Evolutionary conservation across 1,140 invertebrate genomes (phyloP).

Genomic region (Glossosoma conforme): DNA sequence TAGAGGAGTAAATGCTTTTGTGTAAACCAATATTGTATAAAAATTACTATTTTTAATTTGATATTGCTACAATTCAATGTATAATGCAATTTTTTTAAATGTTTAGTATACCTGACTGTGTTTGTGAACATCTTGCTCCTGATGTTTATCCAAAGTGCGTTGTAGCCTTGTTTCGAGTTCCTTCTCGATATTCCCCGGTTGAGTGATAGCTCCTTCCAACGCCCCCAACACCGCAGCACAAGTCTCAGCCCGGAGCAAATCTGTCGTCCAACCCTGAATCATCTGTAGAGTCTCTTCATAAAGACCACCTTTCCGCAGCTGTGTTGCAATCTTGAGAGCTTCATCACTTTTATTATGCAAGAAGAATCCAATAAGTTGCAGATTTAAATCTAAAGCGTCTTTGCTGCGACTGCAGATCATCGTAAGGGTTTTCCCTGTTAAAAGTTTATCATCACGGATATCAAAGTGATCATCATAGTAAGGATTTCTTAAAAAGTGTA

Average conservation of each 20-base stretch:
- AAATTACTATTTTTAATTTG: no score
- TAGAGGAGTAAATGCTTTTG: not conserved
- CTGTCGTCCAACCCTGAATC: no score
- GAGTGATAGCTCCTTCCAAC: conserved; percentile 30
- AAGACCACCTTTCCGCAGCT: conserved; percentile 28
- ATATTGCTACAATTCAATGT: not conserved
- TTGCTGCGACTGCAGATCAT: conserved; percentile 53
- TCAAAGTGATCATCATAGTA: conserved; percentile 88
- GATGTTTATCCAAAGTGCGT: conserved; percentile 46
- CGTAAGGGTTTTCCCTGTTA: conserved; percentile 75
- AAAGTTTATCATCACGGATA: conserved; percentile 57
- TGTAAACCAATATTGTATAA: not conserved
- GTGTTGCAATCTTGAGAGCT: conserved; percentile 42
- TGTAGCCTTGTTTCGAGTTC: conserved; percentile 50
- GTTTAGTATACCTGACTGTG: conserved; percentile 49
- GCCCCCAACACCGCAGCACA: conserved; percentile 35
- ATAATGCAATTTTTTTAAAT: not conserved
- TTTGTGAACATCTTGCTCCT: conserved; percentile 51
- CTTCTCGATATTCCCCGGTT: conserved; percentile 38
- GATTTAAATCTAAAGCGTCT: conserved; percentile 57
- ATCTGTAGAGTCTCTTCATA: conserved; percentile 26
- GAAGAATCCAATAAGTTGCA: conserved; percentile 62
- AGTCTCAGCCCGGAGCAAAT: no score
- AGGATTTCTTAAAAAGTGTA: conserved; percentile 73
- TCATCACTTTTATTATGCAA: conserved; percentile 65